Evolutionary conservation across 2,888 invertebrate genomes (phyloP), one percentile per base, ranked within the genome.

Genomic region (Drosophila kokeensis): DNA sequence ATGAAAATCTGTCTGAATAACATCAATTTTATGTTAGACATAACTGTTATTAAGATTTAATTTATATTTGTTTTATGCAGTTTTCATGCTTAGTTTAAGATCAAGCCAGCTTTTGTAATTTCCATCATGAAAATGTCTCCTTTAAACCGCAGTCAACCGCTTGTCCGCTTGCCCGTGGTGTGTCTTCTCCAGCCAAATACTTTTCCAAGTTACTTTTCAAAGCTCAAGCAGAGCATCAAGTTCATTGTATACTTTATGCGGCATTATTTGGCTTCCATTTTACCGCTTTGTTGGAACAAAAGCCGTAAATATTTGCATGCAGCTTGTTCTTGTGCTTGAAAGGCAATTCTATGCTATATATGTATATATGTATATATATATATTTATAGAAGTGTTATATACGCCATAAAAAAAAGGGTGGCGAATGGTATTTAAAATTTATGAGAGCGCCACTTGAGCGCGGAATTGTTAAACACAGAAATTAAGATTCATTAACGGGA

Each of bases 401-500:
- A 29, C 27, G 30, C 21, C 42, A 61, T 58, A 18, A 34, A 45
- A 69, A 71, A 79, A 62, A 67, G 74, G 81, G 68, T 69, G 77
- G 77, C 63, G 57, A 59, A 83, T 81, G 29, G 21, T 62, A 83
- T 88, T 81, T 77, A 71, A 79, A 86, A 87, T 85, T 86, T 90
- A 90, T 83, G 86, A 81, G 62, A 63, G 52, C 61, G 65, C 60
- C 78, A 66, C 73, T 70, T 60, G 71, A 70, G 58, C 48, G 63
- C 52, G 57, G 77, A 68, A 81, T 81, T 73, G 77, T 66, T 73
- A 55, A 79, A 61, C 74, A 76, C 72, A 70, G 66, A 78, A 81
- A 88, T 90, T 90, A 88, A 81, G 79, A 76, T 79, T 85, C 79
- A 89, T 90, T 89, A 90, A 73, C 64, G 62, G 54, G 49, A 45